phyloP scores from a whole-genome alignment of 2,797 vertebrate species.

The Morus bassanus region DNA sequence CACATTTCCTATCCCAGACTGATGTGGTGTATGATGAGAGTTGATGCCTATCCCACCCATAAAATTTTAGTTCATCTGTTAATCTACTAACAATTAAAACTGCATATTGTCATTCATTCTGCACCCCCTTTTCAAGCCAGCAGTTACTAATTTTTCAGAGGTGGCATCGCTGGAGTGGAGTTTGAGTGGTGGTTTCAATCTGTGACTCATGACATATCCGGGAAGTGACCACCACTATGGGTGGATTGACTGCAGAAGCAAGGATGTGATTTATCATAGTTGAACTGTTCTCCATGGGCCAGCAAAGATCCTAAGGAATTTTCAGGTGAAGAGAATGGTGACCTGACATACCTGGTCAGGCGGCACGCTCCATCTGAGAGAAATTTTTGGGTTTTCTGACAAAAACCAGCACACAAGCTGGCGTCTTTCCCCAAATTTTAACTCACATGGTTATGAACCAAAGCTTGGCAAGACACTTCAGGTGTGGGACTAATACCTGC shows the following conservation, averaged over 20 bases:
- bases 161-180: not conserved
- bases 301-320: not conserved
- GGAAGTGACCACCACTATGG: not conserved
- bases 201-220: not conserved
- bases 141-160: not conserved
- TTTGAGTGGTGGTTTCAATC: not conserved
- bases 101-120: not conserved
- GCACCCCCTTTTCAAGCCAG: not conserved
- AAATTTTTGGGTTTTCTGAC: not conserved
- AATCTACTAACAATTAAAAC: not conserved
- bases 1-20: not conserved
- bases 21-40: not conserved
- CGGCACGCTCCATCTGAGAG: not conserved
- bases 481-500: not conserved
- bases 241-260: not conserved
- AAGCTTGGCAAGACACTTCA: not conserved
- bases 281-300: not conserved
- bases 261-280: not conserved
- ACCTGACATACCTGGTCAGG: not conserved
- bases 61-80: not conserved
- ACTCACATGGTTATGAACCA: not conserved
- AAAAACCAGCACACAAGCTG: not conserved
- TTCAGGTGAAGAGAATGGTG: not conserved
- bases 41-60: not conserved
- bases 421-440: not conserved